Percentiles rank a stretch among this genome's conserved stretches.
Evolutionary conservation across 2,113 vertebrate species (phyloP).

Genomic region (Colossoma macropomum): DNA sequence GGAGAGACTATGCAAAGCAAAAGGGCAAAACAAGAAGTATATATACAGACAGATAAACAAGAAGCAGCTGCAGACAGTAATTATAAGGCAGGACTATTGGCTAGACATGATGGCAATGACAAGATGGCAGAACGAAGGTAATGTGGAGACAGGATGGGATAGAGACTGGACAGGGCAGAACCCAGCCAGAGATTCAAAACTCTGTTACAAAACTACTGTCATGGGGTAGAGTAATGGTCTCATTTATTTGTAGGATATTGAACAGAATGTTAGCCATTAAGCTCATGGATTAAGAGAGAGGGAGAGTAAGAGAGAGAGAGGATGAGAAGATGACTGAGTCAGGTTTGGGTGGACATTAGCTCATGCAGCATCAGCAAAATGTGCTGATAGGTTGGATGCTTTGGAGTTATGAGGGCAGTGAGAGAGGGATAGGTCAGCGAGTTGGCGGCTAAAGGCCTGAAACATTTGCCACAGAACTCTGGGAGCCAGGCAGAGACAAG

Average conservation of each 20-base stretch:
- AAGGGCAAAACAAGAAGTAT: background rate
- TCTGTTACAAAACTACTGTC: background rate
- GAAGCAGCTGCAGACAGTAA: background rate
- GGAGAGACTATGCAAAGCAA: too few relatives aligned
- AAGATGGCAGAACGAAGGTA: background rate
- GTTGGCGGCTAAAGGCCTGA: background rate
- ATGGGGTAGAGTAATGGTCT: background rate
- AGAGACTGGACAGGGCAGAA: background rate
- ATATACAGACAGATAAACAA: background rate
- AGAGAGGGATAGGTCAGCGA: background rate
- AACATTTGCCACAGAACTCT: background rate
- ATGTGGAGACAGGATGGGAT: background rate
- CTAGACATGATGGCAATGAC: background rate
- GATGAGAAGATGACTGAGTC: background rate
- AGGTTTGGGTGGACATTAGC: background rate
- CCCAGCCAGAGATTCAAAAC: too few relatives aligned
- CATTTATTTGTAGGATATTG: constrained; percentile 28
- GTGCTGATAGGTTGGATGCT: constrained; percentile 1
- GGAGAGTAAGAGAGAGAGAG: background rate
- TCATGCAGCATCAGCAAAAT: background rate
- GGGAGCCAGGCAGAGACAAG: background rate
- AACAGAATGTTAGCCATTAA: constrained; percentile 2
- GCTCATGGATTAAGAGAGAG: background rate
- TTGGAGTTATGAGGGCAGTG: background rate
- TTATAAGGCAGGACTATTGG: background rate